Base-by-base conservation (phyloP, 2,113 vertebrate species). In the Aspiorhynchus laticeps region DNA sequence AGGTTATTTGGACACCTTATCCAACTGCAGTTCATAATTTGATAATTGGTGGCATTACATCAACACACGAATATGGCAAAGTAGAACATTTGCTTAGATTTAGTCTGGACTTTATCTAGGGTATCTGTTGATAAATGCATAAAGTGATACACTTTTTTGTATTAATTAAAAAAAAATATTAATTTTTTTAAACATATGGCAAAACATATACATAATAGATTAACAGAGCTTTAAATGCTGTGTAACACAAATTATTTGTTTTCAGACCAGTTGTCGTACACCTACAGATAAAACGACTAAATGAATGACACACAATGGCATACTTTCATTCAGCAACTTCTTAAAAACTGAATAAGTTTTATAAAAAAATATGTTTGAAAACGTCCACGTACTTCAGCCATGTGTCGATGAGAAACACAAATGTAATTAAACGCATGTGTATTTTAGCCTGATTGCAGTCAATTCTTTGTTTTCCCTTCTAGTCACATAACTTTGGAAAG, bases 381-480 rank as follows among this genome's bases (percentile, higher is more conserved):
- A 51, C 10, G 12, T 17, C 33, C 21, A 26, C 5, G 21, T 26
- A 38, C 12, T n/a, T 61, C 15, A 46, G 46, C 19, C 26, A 78
- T 10, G 17, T 11, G 7, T 7, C 63, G 36, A 65, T 63, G 12
- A 24, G 24, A 81, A 65, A 43, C 19, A 53, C 7, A 24, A 38
- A 26, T n/a, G n/a, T 26, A 10, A 48, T 24, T 3, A 48, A 48
- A 53, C 24, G n/a, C 21, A 63, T 33, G 84, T 89, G 85, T 87
- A 87, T 61, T 87, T 41, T 1, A 31, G 38, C 8, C 48, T 75
- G 38, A 48, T 87, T 17, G 90, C 69, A 24, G 48, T 89, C 71
- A 80, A 82, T 87, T 87, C 73, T 84, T 87, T 90, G 48, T 85
- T 87, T 87, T 91, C 46, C 15, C 12, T 69, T 41, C 33, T 41